Evolutionary conservation across 2,113 vertebrate species (phyloP).

Genomic region (Hippocampus abdominalis): DNA sequence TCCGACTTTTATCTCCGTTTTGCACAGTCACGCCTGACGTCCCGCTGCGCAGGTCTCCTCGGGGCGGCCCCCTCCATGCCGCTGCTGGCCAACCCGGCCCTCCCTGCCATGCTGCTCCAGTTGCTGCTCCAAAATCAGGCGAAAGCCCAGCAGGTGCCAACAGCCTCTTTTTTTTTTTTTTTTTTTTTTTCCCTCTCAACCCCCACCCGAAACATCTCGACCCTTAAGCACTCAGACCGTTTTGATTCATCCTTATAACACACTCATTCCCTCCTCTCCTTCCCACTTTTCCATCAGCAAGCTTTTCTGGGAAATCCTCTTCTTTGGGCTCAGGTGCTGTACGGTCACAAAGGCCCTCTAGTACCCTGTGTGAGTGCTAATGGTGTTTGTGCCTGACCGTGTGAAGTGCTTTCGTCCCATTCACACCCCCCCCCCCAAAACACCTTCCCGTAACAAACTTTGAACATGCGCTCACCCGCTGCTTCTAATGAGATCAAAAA

Average conservation of each 20-base stretch:
- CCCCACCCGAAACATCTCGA: neutral
- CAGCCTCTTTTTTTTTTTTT: neutral
- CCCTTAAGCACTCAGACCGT: conserved; percentile 13
- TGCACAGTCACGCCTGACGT: neutral
- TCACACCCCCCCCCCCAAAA: neutral
- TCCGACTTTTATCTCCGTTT: neutral
- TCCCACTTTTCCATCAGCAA: conserved; percentile 66
- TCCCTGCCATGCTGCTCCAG: conserved; percentile 83
- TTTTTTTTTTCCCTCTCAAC: neutral
- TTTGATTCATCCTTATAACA: neutral
- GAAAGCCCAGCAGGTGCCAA: conserved; percentile 80
- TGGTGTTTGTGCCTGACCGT: conserved; percentile 47
- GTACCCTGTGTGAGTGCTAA: conserved; percentile 71
- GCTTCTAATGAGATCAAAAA: conserved; percentile 1
- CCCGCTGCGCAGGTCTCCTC: conserved; percentile 77
- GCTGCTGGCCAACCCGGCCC: conserved; percentile 76
- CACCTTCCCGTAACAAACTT: neutral
- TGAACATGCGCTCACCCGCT: neutral
- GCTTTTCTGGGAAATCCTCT: conserved; percentile 74
- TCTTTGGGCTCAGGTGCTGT: conserved; percentile 76
- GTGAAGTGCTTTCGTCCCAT: conserved; percentile 5
- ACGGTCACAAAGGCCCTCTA: conserved; percentile 70
- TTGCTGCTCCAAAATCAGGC: conserved; percentile 84
- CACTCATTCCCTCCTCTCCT: conserved; percentile 19
- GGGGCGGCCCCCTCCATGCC: conserved; percentile 81